Base-by-base conservation (phyloP, 2,888 invertebrate genomes). In the Papilio elwesi region DNA sequence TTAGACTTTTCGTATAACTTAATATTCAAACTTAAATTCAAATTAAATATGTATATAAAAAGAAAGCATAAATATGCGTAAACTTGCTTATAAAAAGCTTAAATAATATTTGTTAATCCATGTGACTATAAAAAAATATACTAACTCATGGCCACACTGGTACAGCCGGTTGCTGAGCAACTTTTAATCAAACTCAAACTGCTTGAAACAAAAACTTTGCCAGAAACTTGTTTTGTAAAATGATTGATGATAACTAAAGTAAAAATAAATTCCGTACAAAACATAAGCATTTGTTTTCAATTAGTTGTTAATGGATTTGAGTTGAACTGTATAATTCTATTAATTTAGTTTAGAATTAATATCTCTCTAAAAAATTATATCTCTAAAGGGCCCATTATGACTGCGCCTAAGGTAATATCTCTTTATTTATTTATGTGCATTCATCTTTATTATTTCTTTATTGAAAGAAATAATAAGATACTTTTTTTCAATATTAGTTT, bases 391-490 rank as follows among this genome's bases (percentile, higher is more conserved):
- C 67, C 59, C 12, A 76, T 65, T 68, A 89, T 90, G 90, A 81
- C 87, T 52, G 77, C 85, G 5, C 90, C 88, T 12, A 90, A 90
- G 79, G 89, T 87, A 81, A 85, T 38, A 36, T 87, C 86, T 80
- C 84, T 4, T 13, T 51, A 1, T 36, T 49, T 51, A 3, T 36
- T 51, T n/a, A n/a, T 65, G 16, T n/a, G 11, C 36, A 43, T n/a
- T 8, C 26, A 38, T 10, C 6, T 36, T 51, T 8, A 65, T 51
- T 49, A 4, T 26, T 2, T 26, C 26, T 26, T 26, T 26, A 26
- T 26, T 26, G 26, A 26, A 26, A 38, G 9, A 52, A 38, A 66
- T 15, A 15, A 15, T 10, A n/a, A 6, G 13, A 9, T 43, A 59
- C 15, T 59, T 3, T 43, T 43, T n/a, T 38, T 4, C 8, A 10